Percentiles rank a stretch among this genome's conserved stretches.
Evolutionary conservation across 1,140 invertebrate species (phyloP).

Genomic region (Ganaspis sp.): DNA sequence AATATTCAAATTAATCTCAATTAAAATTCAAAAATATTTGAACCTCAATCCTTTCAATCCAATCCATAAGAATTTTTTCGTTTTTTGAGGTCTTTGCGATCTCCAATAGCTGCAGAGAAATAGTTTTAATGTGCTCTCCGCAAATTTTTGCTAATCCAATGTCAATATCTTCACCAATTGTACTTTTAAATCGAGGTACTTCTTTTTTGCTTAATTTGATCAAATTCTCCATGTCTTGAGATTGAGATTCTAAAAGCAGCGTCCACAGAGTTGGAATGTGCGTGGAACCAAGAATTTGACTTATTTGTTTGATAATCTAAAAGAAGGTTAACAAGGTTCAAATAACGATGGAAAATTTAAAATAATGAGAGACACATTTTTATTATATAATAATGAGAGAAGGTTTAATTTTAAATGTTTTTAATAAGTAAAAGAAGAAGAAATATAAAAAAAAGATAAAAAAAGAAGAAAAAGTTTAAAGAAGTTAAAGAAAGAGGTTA

Average conservation of each 20-base stretch:
- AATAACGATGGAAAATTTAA: too few species aligned
- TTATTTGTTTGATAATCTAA: slow-evolving; percentile 63
- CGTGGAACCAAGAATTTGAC: slow-evolving; percentile 55
- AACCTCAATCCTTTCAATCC: slow-evolving; percentile 62
- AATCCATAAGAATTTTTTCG: slow-evolving; percentile 52
- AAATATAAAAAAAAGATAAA: too few species aligned
- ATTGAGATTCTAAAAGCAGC: slow-evolving; percentile 59
- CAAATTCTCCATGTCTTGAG: slow-evolving; percentile 57
- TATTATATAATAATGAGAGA: too few species aligned
- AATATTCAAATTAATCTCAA: slow-evolving; percentile 38
- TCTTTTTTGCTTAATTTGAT: slow-evolving; percentile 53
- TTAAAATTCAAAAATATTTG: slow-evolving; percentile 27
- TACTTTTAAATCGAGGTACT: slow-evolving; percentile 14
- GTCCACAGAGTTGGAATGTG: slow-evolving; percentile 64
- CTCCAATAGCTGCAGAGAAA: slow-evolving; percentile 50
- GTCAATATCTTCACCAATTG: slow-evolving; percentile 48
- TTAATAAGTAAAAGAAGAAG: too few species aligned
- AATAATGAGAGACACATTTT: too few species aligned
- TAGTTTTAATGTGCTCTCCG: slow-evolving; percentile 59
- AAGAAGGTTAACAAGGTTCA: too few species aligned
- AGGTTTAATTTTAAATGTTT: too few species aligned
- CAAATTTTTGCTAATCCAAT: slow-evolving; percentile 60
- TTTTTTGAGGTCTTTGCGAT: slow-evolving; percentile 47
- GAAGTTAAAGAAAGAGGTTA: too few species aligned
- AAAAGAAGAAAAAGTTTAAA: too few species aligned